Evolutionary conservation across 2,888 invertebrate genomes (phyloP).

Genomic region (Hypomecis atomaria): DNA sequence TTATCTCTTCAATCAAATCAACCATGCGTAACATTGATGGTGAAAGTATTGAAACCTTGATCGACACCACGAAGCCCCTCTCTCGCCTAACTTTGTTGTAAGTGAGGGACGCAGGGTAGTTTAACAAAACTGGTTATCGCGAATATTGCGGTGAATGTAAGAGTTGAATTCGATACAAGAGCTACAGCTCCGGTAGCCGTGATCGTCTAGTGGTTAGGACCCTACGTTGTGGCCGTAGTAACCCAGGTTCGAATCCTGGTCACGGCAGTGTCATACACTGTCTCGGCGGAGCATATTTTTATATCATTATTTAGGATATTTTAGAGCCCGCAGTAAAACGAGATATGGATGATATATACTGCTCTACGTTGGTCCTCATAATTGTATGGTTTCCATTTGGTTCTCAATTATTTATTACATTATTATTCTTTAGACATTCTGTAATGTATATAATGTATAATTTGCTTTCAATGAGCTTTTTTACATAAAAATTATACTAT

Average conservation of each 20-base stretch:
- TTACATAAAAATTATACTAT: no score
- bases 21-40: slow-evolving; percentile 43
- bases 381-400: no score
- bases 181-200: slow-evolving; percentile 66
- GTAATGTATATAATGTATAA: no score
- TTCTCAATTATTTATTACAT: no score
- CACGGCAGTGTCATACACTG: slow-evolving; percentile 82
- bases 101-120: slow-evolving; percentile 66
- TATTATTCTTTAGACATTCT: no score
- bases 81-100: slow-evolving; percentile 66
- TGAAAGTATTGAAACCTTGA: slow-evolving; percentile 69
- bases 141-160: slow-evolving; percentile 16
- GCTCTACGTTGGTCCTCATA: no score
- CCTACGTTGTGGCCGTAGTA: slow-evolving; percentile 91
- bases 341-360: no score
- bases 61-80: slow-evolving; percentile 49
- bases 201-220: slow-evolving; percentile 90
- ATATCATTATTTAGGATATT: background rate
- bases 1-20: slow-evolving; percentile 28
- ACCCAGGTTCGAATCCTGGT: slow-evolving; percentile 91
- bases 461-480: no score
- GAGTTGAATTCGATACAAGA: slow-evolving; percentile 66
- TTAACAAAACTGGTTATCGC: slow-evolving; percentile 18
- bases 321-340: no score
- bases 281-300: slow-evolving; percentile 51